These are phyloP conservation scores for Anaspis maculata DNA, from an alignment of 2,888 invertebrate species.

Conservation along the genomic window DNA sequence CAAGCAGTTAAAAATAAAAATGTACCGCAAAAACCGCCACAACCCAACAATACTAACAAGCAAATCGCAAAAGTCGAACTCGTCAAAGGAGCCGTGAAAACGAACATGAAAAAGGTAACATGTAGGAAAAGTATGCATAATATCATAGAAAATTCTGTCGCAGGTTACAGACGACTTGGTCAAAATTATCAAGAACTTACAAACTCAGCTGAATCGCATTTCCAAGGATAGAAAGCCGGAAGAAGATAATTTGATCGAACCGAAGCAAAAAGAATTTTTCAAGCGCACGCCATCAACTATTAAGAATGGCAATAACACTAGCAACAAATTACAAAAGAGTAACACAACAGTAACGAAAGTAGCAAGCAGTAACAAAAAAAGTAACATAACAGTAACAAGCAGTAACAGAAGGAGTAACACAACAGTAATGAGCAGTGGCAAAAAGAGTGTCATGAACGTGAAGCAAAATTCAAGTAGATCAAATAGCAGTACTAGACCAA, in stretches of 20 bases:
- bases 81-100: too few relatives aligned
- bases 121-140: too few relatives aligned
- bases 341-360: too few relatives aligned
- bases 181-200: constrained; percentile 9
- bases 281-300: background rate
- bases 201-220: constrained; percentile 6
- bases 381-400: background rate
- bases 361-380: constrained; percentile 2
- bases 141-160: too few relatives aligned
- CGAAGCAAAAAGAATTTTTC: constrained; percentile 9
- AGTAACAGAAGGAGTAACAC: background rate
- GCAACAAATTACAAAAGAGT: constrained; percentile 1
- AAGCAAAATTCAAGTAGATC: background rate
- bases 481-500: background rate
- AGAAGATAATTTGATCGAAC: constrained; percentile 6
- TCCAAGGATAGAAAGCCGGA: background rate
- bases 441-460: background rate
- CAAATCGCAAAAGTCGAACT: too few relatives aligned
- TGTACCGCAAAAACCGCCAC: too few relatives aligned
- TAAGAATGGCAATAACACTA: background rate
- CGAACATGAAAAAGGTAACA: too few relatives aligned
- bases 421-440: background rate
- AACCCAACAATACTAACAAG: too few relatives aligned
- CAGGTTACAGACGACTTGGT: constrained; percentile 10
- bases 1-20: too few relatives aligned